Evolutionary conservation across 2,888 invertebrate species (phyloP), one percentile per base, ranked within the genome.

Genomic region (Xylota segnis): DNA sequence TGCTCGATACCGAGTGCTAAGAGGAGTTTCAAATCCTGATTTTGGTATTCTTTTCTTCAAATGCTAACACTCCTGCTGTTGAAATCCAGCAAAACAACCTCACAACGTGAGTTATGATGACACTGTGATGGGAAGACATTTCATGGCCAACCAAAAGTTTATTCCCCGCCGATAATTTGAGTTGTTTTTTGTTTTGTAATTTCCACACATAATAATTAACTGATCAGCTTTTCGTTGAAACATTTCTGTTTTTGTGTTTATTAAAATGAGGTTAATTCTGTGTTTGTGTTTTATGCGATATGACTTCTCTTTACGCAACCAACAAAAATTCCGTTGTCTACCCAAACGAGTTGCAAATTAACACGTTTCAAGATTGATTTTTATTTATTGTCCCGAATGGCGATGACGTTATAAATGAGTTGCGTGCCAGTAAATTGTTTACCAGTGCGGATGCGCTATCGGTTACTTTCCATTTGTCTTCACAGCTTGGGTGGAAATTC

Each of bases 341-440:
- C 66, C 40, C 71, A 81, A 71, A 81, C 84, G 75, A 45, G 84
- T 82, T 86, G 84, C 71, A 71, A 81, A 75, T 81, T 81, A 81
- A 81, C 81, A 86, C 76, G 76, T 82, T 76, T 61, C 54, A 34
- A 6, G 61, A 81, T 76, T 63, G 71, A 75, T 74, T 74, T 78
- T 56, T 75, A 59, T 70, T 70, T 84, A 70, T 70, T 70, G 74
- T 79, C 52, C 70, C 43, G 37, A 78, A 50, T 65, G 56, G 58
- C 63, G 83, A 75, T 84, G 83, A 79, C 79, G 75, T 56, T 75
- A 84, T 79, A 59, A 63, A 63, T 63, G 50, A 45, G 52, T 84
- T 79, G 68, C 72, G 47, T 83, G 56, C 18, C 40, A 32, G 37
- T 74, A 56, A 78, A 78, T 23, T 50, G 50, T 47, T 47, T 52